Conservation (phyloP, 2,797 vertebrate species). For the Acestrorhynchus altus region DNA sequence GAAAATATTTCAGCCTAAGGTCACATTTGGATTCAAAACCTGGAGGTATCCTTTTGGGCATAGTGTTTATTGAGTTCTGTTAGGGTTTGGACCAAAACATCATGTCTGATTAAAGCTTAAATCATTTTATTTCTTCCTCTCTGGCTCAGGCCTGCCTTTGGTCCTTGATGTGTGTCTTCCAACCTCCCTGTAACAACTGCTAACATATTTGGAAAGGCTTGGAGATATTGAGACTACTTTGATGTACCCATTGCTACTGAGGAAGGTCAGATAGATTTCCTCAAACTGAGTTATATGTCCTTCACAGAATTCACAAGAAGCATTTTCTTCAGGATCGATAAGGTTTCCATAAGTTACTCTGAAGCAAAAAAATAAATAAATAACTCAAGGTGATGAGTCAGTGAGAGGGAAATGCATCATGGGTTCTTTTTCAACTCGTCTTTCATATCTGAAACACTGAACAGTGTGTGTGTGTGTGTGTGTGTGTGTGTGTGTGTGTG, state of each 20-base stretch:
- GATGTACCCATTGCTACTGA: not conserved
- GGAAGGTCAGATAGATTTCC: not conserved
- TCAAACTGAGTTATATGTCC: constrained; percentile 10
- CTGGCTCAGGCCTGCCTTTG: not conserved
- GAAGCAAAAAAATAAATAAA: constrained; percentile 20
- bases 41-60: not conserved
- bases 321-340: constrained; percentile 20
- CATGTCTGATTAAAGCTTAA: not conserved
- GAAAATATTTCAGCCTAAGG: no score
- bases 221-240: not conserved
- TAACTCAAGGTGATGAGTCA: constrained; percentile 11
- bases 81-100: not conserved
- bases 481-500: constrained; percentile 19
- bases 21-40: no score
- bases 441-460: constrained; percentile 38
- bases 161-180: not conserved
- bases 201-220: not conserved
- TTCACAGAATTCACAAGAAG: not conserved
- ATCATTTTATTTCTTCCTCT: constrained; percentile 8
- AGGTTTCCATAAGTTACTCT: constrained; percentile 43
- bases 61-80: not conserved
- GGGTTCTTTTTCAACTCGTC: no score
- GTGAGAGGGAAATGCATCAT: constrained; percentile 43
- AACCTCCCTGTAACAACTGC: not conserved
- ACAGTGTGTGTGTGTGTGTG: constrained; percentile 21